Evolutionary conservation across 1,140 invertebrate genomes (phyloP), one percentile per base, ranked within the genome.

Genomic region (Bombus sibiricus): DNA sequence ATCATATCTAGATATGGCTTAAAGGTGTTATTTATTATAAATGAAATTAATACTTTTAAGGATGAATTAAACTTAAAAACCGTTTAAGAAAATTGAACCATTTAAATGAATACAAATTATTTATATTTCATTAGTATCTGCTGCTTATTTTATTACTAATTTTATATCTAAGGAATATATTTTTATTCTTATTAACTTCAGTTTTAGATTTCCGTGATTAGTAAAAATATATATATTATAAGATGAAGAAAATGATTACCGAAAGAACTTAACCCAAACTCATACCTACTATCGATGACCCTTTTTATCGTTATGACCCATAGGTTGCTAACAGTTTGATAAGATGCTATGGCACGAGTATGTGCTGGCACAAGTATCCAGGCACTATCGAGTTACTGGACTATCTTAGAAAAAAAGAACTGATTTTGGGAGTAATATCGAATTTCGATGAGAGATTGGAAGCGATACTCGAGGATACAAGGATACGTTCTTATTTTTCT

Each of bases 361-460:
- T 96, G 71, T 97, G 96, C 92, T 99, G 98, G 98, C 94, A 96
- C 91, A 93, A 96, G 34, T 96, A 96, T 88, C 96, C 97, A 62
- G 97, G 97, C 10, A 95, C 96, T 25, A 90, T 96, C 6, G 96
- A 97, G 47, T 93, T 98, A 57, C 95, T 99, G 1, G 93, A 96
- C 53, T 95, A 96, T 85, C 92, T 98, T 28, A 95, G 94, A 79
- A 89, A 93, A 41, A 92, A 93, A 37, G 90, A 94, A 66, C 89
- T 97, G 25, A 90, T 95, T 9, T 86, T 99, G 39, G 98, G 98
- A 32, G 96, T 98, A 0, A 97, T 99, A 88, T 98, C 98, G 25
- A 99, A 99, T 95, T 98, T 97, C 95, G 98, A 99, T 95, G 97
- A 97, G 72, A 96, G 98, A 79, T 94, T 99, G 1, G 95, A 97